phyloP scores from a whole-genome alignment of 2,797 vertebrate species.

The Neostethus bicornis region DNA sequence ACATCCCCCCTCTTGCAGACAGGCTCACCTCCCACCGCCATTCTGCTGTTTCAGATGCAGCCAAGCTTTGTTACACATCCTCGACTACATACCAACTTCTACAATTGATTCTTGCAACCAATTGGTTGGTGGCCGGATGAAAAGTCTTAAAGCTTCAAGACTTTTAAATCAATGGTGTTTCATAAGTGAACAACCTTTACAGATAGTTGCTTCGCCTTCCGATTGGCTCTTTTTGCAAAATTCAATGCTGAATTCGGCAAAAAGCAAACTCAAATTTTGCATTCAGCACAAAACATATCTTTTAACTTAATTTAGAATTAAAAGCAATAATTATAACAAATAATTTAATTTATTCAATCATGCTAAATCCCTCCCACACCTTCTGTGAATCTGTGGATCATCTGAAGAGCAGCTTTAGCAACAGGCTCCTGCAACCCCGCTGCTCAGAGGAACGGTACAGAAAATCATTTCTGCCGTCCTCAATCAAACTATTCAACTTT shows the following conservation, averaged over 20 bases:
- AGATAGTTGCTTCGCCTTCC: background rate
- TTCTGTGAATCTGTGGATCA: too few relatives aligned
- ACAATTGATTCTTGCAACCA: conserved; percentile 19
- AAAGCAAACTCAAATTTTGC: too few relatives aligned
- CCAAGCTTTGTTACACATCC: conserved; percentile 45
- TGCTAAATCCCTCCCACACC: too few relatives aligned
- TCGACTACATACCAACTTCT: conserved; percentile 32
- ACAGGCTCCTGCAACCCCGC: too few relatives aligned
- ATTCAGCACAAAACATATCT: too few relatives aligned
- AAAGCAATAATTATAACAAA: too few relatives aligned
- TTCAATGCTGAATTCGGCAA: background rate
- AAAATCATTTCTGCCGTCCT: too few relatives aligned
- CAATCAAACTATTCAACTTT: too few relatives aligned
- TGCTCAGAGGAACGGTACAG: too few relatives aligned
- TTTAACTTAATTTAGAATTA: too few relatives aligned
- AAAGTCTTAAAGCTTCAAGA: background rate
- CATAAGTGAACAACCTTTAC: background rate
- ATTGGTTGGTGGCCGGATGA: background rate
- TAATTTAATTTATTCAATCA: too few relatives aligned
- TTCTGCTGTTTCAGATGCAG: conserved; percentile 46
- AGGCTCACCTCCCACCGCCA: conserved; percentile 28
- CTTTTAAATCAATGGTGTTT: background rate
- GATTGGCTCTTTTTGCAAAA: background rate
- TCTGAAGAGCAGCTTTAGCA: too few relatives aligned
- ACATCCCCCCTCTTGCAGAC: conserved; percentile 35